These are phyloP conservation scores for Hypotaenidia philippensis DNA, from an alignment of 2,797 vertebrate species.

Conservation along the genomic window DNA sequence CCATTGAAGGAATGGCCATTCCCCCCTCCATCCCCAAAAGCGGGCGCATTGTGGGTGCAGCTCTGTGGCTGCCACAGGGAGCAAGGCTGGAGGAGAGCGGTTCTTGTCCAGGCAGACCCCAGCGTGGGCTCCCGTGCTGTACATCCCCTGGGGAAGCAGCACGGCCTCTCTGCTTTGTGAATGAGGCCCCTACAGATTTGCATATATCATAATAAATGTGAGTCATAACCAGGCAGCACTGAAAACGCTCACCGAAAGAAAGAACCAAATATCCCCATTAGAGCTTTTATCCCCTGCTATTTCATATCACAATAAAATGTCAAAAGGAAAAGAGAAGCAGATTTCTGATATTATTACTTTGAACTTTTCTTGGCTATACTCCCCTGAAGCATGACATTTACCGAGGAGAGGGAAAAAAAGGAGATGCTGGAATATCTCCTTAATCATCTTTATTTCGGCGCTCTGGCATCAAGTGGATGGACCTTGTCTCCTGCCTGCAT, in stretches of 20 bases:
- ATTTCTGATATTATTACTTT: constrained; percentile 74
- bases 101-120: accelerated
- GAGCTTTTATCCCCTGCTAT: constrained; percentile 56
- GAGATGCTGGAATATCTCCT: background rate
- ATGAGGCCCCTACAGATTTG: constrained; percentile 50
- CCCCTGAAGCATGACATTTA: constrained; percentile 75
- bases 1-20: background rate
- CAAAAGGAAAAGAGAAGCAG: constrained; percentile 71
- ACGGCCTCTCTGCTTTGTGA: constrained; percentile 26
- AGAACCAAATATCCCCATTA: constrained; percentile 62
- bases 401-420: constrained; percentile 1
- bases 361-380: constrained; percentile 73
- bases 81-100: accelerated
- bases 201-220: constrained; percentile 57
- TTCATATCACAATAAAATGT: constrained; percentile 75
- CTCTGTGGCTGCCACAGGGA: background rate
- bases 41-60: background rate
- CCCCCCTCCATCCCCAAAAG: background rate
- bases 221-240: constrained; percentile 55
- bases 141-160: background rate
- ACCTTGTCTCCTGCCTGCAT: background rate
- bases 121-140: background rate
- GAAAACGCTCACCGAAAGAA: constrained; percentile 31
- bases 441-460: constrained; percentile 53
- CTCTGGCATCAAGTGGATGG: background rate